Conservation (phyloP, 2,888 invertebrate genomes). For the Orthosia cruda region DNA sequence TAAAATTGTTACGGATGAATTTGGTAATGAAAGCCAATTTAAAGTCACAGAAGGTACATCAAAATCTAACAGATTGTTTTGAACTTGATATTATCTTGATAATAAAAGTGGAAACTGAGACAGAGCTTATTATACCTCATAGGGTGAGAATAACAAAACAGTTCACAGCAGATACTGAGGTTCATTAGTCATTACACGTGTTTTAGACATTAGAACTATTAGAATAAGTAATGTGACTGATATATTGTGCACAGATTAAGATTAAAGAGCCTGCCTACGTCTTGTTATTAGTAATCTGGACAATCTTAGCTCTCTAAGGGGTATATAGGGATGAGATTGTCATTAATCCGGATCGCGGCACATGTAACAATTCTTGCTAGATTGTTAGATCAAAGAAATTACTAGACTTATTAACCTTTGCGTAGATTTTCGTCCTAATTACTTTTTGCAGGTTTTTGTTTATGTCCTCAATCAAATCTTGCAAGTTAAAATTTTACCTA, state of each 20-base stretch:
- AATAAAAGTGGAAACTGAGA: too few relatives aligned
- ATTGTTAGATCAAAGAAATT: constrained; percentile 4
- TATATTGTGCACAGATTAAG: neutral
- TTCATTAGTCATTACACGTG: neutral
- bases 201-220: neutral
- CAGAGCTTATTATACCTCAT: too few relatives aligned
- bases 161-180: too few relatives aligned
- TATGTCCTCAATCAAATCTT: too few relatives aligned
- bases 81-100: too few relatives aligned
- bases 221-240: neutral
- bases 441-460: neutral
- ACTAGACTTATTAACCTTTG: constrained; percentile 1
- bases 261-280: constrained; percentile 22
- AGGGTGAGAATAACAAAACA: too few relatives aligned
- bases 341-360: constrained; percentile 5
- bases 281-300: constrained; percentile 19
- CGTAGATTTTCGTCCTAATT: constrained; percentile 23
- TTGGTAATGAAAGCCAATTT: too few relatives aligned
- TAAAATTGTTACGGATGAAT: too few relatives aligned
- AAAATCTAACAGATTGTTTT: too few relatives aligned
- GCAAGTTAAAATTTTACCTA: too few relatives aligned
- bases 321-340: constrained; percentile 7
- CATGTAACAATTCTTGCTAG: neutral
- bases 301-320: constrained; percentile 21
- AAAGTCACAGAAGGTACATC: too few relatives aligned